Evolutionary conservation across 64 coral and sea anemone species (phyloP).

Genomic region (Montipora sp.): DNA sequence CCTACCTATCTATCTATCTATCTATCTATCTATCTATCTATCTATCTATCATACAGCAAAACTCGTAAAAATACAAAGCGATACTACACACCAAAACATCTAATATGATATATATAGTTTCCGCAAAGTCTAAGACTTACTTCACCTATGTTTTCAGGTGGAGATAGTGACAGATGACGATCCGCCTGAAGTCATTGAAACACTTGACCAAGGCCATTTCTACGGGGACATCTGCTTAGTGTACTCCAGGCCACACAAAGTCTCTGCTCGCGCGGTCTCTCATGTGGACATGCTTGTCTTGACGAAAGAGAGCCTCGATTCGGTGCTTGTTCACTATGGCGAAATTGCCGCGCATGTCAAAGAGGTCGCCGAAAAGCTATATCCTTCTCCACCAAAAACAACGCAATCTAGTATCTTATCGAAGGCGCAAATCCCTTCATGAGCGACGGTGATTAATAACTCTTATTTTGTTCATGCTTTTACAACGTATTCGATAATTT

Average conservation of each 20-base stretch:
- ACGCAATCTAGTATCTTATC: not conserved
- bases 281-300: slow-evolving; percentile 81
- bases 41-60: no score
- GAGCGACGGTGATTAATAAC: no score
- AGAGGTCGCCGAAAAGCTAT: slow-evolving; percentile 66
- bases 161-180: slow-evolving; percentile 84
- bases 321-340: slow-evolving; percentile 51
- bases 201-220: slow-evolving; percentile 61
- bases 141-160: slow-evolving; percentile 32
- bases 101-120: no score
- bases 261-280: slow-evolving; percentile 83
- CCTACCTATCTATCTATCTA: no score
- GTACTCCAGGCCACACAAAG: slow-evolving; percentile 63
- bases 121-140: no score
- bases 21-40: no score
- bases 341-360: slow-evolving; percentile 54
- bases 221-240: slow-evolving; percentile 80
- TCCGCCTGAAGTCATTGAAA: slow-evolving; percentile 83
- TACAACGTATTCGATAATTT: no score
- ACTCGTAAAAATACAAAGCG: no score
- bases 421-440: no score
- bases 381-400: slow-evolving; percentile 2
- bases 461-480: no score
- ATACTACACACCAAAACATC: no score
- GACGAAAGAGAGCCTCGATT: slow-evolving; percentile 74